Conservation (phyloP, 2,113 vertebrate species). For the Synchiropus splendidus region DNA sequence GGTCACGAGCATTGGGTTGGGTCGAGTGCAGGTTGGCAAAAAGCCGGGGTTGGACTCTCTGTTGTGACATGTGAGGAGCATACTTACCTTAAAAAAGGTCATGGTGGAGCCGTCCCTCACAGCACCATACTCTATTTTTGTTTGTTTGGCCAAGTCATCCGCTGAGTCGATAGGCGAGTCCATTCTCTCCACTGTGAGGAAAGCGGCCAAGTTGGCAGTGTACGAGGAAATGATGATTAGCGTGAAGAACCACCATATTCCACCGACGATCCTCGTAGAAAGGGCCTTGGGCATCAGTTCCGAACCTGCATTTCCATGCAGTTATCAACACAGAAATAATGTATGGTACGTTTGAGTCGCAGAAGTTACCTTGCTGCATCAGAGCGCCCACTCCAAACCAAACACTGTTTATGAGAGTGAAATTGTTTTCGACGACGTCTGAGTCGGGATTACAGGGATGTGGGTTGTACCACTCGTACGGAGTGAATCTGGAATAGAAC, state of each 20-base stretch:
- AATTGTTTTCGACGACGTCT: slow-evolving; percentile 98
- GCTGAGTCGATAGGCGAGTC: slow-evolving; percentile 96
- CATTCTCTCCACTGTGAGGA: slow-evolving; percentile 96
- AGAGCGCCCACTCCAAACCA: slow-evolving; percentile 99
- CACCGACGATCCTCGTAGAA: slow-evolving; percentile 95
- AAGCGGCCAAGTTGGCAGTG: slow-evolving; percentile 95
- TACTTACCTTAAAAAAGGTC: slow-evolving; percentile 99
- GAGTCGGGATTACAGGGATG: slow-evolving; percentile 98
- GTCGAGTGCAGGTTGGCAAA: too few relatives aligned
- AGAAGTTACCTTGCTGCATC: slow-evolving; percentile 93
- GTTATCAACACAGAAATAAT: background rate
- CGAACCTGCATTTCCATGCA: slow-evolving; percentile 70
- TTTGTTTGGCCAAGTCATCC: slow-evolving; percentile 95
- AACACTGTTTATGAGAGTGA: slow-evolving; percentile 97
- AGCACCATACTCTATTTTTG: slow-evolving; percentile 95
- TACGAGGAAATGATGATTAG: slow-evolving; percentile 98
- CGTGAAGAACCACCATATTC: slow-evolving; percentile 99
- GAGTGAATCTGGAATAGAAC: slow-evolving; percentile 82
- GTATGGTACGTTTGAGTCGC: too few relatives aligned
- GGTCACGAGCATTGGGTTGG: too few relatives aligned
- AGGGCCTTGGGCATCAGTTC: slow-evolving; percentile 98
- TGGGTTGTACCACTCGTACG: slow-evolving; percentile 98
- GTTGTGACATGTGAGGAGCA: too few relatives aligned
- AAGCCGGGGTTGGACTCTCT: too few relatives aligned
- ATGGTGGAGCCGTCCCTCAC: slow-evolving; percentile 95